Conservation (phyloP, 2,113 vertebrate genomes). For the Oostethus manadensis region DNA sequence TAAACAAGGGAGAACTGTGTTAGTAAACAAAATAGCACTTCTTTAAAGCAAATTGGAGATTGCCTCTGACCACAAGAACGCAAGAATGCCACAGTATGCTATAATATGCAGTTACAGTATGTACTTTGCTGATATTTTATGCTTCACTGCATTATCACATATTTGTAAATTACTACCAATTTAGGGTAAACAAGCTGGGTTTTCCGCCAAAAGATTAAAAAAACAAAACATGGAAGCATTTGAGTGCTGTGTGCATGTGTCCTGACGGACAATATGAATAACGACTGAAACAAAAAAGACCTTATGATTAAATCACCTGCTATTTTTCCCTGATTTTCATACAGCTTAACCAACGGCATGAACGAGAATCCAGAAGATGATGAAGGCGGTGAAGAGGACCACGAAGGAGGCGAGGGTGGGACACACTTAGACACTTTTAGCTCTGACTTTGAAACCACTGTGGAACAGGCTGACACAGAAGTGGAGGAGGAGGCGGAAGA, state of each 20-base stretch:
- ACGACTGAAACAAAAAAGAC: slow-evolving; percentile 5
- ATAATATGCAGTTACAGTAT: too few relatives aligned
- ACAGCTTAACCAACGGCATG: slow-evolving; percentile 60
- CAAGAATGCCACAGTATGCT: too few relatives aligned
- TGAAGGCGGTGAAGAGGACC: slow-evolving; percentile 43
- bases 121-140: too few relatives aligned
- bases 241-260: slow-evolving; percentile 1
- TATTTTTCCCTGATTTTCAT: slow-evolving; percentile 6
- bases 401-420: slow-evolving; percentile 25
- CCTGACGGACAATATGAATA: slow-evolving; percentile 28
- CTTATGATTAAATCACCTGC: not conserved
- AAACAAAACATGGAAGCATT: too few relatives aligned
- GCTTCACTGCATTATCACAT: too few relatives aligned
- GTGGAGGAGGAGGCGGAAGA: slow-evolving; percentile 66
- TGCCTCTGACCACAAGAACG: too few relatives aligned
- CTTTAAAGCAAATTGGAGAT: too few relatives aligned
- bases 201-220: too few relatives aligned
- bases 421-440: slow-evolving; percentile 69
- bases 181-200: too few relatives aligned
- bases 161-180: too few relatives aligned
- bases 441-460: slow-evolving; percentile 72
- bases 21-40: too few relatives aligned
- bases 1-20: too few relatives aligned
- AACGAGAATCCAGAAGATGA: slow-evolving; percentile 45
- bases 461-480: slow-evolving; percentile 63